Base-by-base conservation (phyloP, 1,140 invertebrate genomes). In the Drosophila lini region DNA sequence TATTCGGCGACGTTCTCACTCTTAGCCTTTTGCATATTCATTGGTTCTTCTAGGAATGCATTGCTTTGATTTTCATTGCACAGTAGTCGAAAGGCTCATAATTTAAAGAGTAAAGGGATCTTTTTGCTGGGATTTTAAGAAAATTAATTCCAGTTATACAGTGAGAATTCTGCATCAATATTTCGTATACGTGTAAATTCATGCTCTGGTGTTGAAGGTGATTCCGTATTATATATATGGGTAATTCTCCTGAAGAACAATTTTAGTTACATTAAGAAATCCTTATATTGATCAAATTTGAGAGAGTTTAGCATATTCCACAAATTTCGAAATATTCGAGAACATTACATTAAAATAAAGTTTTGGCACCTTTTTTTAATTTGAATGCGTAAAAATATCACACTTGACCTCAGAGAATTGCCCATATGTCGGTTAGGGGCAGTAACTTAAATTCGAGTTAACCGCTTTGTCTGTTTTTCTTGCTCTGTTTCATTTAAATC, bases 41-140 rank as follows among this genome's bases (percentile, higher is more conserved):
- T 86, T 86, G 76, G 60, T 22, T 22, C 38, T 19, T 5, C 22
- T 0, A 13, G 42, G 19, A 38, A 47, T 47, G 40, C 13, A 34
- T 40, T 56, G 50, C 68, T 88, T 88, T 88, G 82, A 88, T 86
- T 86, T 80, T 64, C 83, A 80, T 88, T 82, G 52, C 52, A 55
- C 52, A 55, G 52, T 55, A 38, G 52, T 55, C 52, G 34, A 38
- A 55, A 7, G 9, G 8, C 32, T 55, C 34, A 38, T 55, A 36
- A 22, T 53, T 22, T 53, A 15, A 53, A 38, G 8, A 22, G 19
- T 22, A 53, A 53, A 53, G 4, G 19, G 13, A 22, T 19, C 3
- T 36, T 15, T 22, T 52, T 19, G 10, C 16, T 19, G 3, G 1
- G 31, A 19, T 34, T 19, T 34, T 16, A 19, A 2, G 11, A 8